These are phyloP conservation scores for Tarsius wallacei DNA, from an alignment of 2,797 vertebrate genomes.

Conservation along the genomic window DNA sequence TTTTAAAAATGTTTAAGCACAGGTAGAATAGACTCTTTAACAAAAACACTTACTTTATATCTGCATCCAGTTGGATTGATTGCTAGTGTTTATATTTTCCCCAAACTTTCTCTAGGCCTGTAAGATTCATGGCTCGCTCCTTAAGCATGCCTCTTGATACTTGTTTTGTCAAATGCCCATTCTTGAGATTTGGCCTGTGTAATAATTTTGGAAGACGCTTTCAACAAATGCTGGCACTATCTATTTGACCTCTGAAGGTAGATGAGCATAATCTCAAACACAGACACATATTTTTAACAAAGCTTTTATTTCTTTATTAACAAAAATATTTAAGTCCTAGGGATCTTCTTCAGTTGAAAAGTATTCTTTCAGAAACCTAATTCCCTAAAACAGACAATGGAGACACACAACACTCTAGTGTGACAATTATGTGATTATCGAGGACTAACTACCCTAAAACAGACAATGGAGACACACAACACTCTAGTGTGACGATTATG, in stretches of 20 bases:
- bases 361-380: not conserved
- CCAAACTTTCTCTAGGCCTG: not conserved
- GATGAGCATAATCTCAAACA: not conserved
- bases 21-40: constrained; percentile 13
- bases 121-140: not conserved
- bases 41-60: not conserved
- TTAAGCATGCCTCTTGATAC: not conserved
- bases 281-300: constrained; percentile 1
- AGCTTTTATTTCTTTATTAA: not conserved
- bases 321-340: not conserved
- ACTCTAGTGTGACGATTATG: not conserved
- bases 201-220: constrained; percentile 9
- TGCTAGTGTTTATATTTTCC: not conserved
- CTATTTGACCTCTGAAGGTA: not conserved
- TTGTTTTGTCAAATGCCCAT: not conserved
- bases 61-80: not conserved
- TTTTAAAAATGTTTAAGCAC: not conserved
- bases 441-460: not conserved
- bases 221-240: not conserved
- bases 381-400: not conserved
- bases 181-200: not conserved
- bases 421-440: not conserved
- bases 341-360: not conserved
- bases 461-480: not conserved
- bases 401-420: not conserved